Conservation (phyloP, 2,797 vertebrate species). For the Pantherophis alleghaniensis region DNA sequence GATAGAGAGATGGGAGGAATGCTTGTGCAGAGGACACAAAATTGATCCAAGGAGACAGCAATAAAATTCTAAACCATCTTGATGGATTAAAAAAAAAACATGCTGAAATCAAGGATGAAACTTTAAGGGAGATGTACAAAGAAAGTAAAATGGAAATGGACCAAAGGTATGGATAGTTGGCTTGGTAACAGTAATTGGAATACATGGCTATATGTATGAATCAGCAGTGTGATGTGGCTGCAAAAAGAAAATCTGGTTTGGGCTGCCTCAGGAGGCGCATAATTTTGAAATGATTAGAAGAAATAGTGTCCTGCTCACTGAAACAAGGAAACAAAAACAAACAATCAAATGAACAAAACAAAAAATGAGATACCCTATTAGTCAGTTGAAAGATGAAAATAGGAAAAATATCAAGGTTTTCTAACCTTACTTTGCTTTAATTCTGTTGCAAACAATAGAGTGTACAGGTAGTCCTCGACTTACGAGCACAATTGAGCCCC, state of each 20-base stretch:
- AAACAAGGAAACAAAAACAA: not conserved
- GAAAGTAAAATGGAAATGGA: not conserved
- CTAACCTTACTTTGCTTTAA: not conserved
- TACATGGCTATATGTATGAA: not conserved
- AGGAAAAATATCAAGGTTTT: not conserved
- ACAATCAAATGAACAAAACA: too few species aligned
- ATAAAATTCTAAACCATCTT: not conserved
- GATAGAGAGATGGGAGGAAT: not conserved
- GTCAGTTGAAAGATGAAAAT: not conserved
- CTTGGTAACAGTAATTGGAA: not conserved
- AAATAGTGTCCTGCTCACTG: not conserved
- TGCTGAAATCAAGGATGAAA: not conserved
- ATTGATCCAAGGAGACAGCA: not conserved
- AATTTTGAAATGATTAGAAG: not conserved
- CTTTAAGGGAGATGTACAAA: not conserved
- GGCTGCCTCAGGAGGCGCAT: not conserved
- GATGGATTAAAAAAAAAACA: not conserved
- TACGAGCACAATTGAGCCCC: too few species aligned
- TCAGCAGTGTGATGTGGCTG: not conserved
- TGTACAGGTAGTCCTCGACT: not conserved
- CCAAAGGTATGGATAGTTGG: not conserved
- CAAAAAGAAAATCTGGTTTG: not conserved
- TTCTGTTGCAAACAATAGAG: not conserved
- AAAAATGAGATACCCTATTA: not conserved
- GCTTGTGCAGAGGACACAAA: not conserved